These are phyloP conservation scores for Lichenostomus cassidix DNA, from an alignment of 2,113 vertebrate species.

Conservation along the genomic window DNA sequence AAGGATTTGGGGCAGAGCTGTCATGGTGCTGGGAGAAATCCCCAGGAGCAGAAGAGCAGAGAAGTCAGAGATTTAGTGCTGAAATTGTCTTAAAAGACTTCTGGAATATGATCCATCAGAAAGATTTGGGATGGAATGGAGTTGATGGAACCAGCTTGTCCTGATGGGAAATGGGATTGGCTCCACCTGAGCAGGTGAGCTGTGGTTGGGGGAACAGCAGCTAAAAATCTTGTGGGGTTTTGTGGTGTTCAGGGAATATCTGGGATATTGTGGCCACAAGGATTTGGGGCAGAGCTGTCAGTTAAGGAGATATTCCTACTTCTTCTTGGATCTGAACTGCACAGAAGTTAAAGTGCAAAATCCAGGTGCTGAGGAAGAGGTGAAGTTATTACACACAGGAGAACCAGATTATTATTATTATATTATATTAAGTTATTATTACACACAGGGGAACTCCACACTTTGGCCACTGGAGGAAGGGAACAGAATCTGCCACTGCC, in stretches of 20 bases:
- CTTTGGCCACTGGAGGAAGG: neutral
- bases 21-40: too few relatives aligned
- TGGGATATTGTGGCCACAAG: too few relatives aligned
- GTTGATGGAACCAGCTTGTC: too few relatives aligned
- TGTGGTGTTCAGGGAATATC: too few relatives aligned
- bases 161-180: too few relatives aligned
- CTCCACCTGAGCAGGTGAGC: too few relatives aligned
- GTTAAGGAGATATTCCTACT: neutral
- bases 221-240: too few relatives aligned
- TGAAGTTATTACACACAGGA: neutral
- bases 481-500: rapidly evolving
- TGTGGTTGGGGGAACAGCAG: too few relatives aligned
- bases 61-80: neutral
- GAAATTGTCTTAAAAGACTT: neutral
- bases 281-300: too few relatives aligned
- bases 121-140: neutral
- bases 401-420: rapidly evolving
- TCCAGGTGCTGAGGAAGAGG: neutral
- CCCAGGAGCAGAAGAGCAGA: neutral
- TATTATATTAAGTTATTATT: neutral
- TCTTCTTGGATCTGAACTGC: neutral
- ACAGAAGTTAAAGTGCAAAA: neutral
- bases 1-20: too few relatives aligned
- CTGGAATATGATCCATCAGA: neutral
- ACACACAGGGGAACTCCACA: neutral